A percentile compares a stretch with the other conserved stretches of the same genome.
phyloP scores from a whole-genome alignment of 1,140 invertebrate species.

The Ephestia elutella region DNA sequence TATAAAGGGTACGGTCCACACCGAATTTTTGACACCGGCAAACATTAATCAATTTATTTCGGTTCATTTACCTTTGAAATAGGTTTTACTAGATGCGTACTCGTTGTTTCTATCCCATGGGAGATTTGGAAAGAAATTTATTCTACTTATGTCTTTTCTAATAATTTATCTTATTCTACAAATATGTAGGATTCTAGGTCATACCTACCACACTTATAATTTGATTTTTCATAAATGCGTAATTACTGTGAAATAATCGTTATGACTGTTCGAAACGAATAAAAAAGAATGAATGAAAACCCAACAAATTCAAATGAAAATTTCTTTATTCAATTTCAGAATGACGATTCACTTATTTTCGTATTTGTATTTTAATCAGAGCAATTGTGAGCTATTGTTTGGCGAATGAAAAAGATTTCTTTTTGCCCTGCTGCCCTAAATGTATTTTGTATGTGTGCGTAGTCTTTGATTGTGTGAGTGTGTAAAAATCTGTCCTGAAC shows the following conservation, averaged over 20 bases:
- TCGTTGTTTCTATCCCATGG: too few species aligned
- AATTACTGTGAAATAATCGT: too few species aligned
- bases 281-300: background rate
- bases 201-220: too few species aligned
- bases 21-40: background rate
- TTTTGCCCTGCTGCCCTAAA: background rate
- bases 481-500: background rate
- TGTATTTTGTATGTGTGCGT: background rate
- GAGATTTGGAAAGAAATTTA: too few species aligned
- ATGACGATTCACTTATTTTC: background rate
- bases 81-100: background rate
- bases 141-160: too few species aligned
- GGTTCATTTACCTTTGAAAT: background rate
- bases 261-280: background rate
- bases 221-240: too few species aligned
- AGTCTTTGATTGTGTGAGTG: too few species aligned
- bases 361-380: background rate
- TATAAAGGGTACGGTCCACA: background rate
- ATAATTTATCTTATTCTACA: too few species aligned
- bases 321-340: background rate
- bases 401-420: background rate
- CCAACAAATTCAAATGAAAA: background rate
- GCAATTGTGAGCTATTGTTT: too few species aligned
- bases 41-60: constrained; percentile 1
- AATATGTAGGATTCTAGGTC: too few species aligned